Conservation (phyloP, 2,797 vertebrate genomes). For the Helicolenus hilgendorfi region DNA sequence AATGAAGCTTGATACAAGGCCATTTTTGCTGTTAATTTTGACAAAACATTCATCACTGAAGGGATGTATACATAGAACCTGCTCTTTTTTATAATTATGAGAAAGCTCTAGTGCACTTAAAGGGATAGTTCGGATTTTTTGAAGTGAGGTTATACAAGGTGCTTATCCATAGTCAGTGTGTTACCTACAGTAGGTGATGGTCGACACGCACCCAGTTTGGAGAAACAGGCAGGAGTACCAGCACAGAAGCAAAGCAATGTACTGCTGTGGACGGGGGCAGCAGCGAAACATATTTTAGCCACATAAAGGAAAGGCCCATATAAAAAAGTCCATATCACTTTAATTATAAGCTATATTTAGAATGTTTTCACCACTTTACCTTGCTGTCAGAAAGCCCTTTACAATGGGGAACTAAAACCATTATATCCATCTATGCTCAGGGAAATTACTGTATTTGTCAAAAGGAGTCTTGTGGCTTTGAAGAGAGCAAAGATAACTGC, state of each 20-base stretch:
- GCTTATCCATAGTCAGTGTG: neutral
- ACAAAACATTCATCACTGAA: neutral
- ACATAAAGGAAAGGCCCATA: neutral
- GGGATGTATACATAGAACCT: neutral
- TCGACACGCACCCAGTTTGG: neutral
- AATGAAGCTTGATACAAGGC: neutral
- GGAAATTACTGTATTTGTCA: too few species aligned
- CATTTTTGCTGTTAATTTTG: neutral
- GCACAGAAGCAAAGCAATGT: neutral
- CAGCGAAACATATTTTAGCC: neutral
- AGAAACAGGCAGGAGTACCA: neutral
- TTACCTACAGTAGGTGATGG: neutral
- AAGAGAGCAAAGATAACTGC: too few species aligned
- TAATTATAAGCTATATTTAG: neutral
- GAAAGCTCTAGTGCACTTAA: neutral
- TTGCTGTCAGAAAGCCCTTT: neutral
- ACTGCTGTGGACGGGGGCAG: neutral
- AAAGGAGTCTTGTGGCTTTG: too few species aligned
- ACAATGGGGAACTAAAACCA: neutral
- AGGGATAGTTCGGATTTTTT: neutral
- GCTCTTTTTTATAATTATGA: neutral
- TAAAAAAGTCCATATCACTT: neutral
- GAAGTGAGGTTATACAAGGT: neutral
- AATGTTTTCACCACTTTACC: neutral
- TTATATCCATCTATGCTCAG: neutral